Conservation (phyloP, 2,888 invertebrate genomes). For the Caenorhabditis becei region DNA sequence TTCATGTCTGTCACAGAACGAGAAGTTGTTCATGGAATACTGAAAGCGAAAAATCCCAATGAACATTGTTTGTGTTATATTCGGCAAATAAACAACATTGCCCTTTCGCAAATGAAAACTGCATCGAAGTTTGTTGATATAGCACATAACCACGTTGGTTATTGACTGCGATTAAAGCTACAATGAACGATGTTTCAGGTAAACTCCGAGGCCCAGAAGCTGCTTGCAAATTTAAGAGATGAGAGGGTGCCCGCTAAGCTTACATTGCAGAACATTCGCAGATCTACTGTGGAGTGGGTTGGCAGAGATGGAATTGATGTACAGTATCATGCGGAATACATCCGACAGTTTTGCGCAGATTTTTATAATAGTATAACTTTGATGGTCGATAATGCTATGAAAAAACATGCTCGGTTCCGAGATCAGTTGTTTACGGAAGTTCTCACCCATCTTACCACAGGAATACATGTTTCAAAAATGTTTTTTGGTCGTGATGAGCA, state of each 20-base stretch:
- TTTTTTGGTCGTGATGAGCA: constrained; percentile 95
- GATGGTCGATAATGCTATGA: constrained; percentile 78
- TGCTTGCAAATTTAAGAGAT: constrained; percentile 91
- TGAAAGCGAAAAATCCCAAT: constrained; percentile 91
- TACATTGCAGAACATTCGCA: constrained; percentile 91
- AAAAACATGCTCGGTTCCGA: constrained; percentile 75
- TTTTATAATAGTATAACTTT: constrained; percentile 76
- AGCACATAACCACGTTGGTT: constrained; percentile 82
- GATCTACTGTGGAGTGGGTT: constrained; percentile 97
- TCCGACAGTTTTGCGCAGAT: constrained; percentile 76
- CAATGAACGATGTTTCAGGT: constrained; percentile 86
- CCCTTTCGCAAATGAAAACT: constrained; percentile 93
- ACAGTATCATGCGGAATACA: constrained; percentile 88
- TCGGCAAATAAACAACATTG: constrained; percentile 94
- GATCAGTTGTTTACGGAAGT: constrained; percentile 71
- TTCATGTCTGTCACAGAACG: constrained; percentile 99
- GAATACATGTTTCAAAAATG: constrained; percentile 65
- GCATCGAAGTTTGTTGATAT: constrained; percentile 97
- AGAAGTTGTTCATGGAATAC: constrained; percentile 95
- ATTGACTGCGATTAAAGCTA: not conserved
- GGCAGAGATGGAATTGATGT: constrained; percentile 94
- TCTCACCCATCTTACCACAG: constrained; percentile 64
- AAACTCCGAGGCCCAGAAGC: constrained; percentile 93
- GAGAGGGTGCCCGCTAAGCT: constrained; percentile 92
- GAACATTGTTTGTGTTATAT: constrained; percentile 95